A percentile compares a stretch with the other conserved stretches of the same genome.
phyloP scores from a whole-genome alignment of 35 echinoderm and acorn worm genomes.

The Heliocidaris tuberculata region DNA sequence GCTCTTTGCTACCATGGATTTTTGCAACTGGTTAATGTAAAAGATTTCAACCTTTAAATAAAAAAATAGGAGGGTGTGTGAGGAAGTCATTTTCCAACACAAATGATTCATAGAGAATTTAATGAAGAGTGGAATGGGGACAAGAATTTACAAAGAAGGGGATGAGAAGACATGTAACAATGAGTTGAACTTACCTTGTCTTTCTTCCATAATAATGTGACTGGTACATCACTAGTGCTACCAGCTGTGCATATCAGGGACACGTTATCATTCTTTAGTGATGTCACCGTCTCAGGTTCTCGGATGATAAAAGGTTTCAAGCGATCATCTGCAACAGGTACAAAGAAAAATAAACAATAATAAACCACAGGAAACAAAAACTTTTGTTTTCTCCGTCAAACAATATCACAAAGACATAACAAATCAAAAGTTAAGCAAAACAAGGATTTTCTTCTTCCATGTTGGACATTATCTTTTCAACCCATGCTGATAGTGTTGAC shows the following conservation, averaged over 20 bases:
- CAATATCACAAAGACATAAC: neutral
- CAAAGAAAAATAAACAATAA: conserved; percentile 3
- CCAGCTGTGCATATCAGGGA: conserved; percentile 76
- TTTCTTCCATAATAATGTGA: conserved; percentile 89
- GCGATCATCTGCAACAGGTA: conserved; percentile 64
- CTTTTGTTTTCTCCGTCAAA: neutral
- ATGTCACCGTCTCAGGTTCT: conserved; percentile 66
- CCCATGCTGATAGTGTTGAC: neutral
- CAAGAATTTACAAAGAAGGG: too few relatives aligned
- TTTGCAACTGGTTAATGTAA: neutral
- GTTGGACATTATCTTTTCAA: neutral
- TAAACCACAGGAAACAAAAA: neutral
- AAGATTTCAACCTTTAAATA: neutral
- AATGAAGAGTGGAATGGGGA: neutral
- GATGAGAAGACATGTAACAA: neutral
- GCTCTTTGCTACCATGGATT: neutral
- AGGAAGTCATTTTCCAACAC: neutral
- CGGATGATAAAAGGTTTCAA: conserved; percentile 81
- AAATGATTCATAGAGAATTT: neutral
- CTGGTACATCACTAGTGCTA: conserved; percentile 70
- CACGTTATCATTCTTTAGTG: conserved; percentile 79
- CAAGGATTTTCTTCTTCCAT: neutral
- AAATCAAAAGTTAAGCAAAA: neutral
- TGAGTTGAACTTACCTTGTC: conserved; percentile 57
- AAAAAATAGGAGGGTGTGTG: neutral